These are phyloP conservation scores for Tetropium fuscum DNA, from an alignment of 2,888 invertebrate species.

Conservation along the genomic window DNA sequence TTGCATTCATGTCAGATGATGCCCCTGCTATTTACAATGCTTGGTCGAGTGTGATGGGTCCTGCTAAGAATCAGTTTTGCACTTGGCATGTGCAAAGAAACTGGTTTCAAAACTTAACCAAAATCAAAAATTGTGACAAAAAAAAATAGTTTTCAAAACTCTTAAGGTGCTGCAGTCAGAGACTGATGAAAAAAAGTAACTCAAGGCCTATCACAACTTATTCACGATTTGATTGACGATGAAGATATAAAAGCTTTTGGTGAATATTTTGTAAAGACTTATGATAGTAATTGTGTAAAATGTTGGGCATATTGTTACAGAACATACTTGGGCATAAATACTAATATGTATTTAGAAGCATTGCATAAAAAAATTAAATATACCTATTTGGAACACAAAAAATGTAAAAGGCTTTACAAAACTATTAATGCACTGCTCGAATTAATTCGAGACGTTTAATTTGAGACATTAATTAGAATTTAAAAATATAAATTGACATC, in stretches of 20 bases:
- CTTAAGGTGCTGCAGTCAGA: constrained; percentile 4
- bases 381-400: not conserved
- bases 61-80: not conserved
- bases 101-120: constrained; percentile 8
- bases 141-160: not conserved
- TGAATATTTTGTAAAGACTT: constrained; percentile 8
- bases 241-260: constrained; percentile 4
- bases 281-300: constrained; percentile 3
- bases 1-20: not conserved
- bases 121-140: constrained; percentile 12
- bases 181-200: constrained; percentile 3
- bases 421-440: not conserved
- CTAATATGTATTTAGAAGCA: too few relatives aligned
- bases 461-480: not conserved
- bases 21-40: constrained; percentile 6
- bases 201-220: not conserved
- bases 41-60: constrained; percentile 5
- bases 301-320: too few relatives aligned
- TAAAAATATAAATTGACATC: not conserved
- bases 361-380: constrained; percentile 1
- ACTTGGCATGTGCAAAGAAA: not conserved
- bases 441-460: not conserved
- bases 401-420: not conserved
- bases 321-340: too few relatives aligned
- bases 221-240: not conserved